Percentiles rank a stretch among this genome's conserved stretches.
Conservation (phyloP, 2,113 vertebrate genomes). For the Plecotus auritus region DNA sequence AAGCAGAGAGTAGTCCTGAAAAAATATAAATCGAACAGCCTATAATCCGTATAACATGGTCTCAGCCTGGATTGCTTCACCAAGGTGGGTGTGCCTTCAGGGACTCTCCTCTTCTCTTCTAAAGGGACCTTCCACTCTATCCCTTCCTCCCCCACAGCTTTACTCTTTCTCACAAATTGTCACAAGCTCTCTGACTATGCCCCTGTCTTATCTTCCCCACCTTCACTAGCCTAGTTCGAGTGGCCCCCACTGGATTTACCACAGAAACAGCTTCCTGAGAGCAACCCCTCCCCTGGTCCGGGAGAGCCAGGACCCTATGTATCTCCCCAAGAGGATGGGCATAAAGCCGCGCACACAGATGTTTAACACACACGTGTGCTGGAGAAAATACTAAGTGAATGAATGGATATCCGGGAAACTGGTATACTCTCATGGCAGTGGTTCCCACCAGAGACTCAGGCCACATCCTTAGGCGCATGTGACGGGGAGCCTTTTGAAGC, state of each 20-base stretch:
- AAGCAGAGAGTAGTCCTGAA: not conserved
- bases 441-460: not conserved
- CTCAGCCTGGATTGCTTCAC: not conserved
- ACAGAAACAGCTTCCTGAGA: not conserved
- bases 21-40: not conserved
- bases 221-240: not conserved
- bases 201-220: not conserved
- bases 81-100: not conserved
- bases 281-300: not conserved
- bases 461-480: not conserved
- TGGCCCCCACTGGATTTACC: not conserved
- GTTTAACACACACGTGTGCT: no score
- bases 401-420: not conserved
- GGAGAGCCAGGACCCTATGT: not conserved
- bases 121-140: not conserved
- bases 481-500: not conserved
- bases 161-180: not conserved
- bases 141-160: not conserved
- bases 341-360: not conserved
- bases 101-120: not conserved
- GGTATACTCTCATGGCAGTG: not conserved
- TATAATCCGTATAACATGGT: not conserved
- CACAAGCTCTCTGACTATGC: not conserved
- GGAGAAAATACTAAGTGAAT: not conserved
- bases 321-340: not conserved